Base-by-base conservation (phyloP, 2,113 vertebrate species). In the Alligator mississippiensis region DNA sequence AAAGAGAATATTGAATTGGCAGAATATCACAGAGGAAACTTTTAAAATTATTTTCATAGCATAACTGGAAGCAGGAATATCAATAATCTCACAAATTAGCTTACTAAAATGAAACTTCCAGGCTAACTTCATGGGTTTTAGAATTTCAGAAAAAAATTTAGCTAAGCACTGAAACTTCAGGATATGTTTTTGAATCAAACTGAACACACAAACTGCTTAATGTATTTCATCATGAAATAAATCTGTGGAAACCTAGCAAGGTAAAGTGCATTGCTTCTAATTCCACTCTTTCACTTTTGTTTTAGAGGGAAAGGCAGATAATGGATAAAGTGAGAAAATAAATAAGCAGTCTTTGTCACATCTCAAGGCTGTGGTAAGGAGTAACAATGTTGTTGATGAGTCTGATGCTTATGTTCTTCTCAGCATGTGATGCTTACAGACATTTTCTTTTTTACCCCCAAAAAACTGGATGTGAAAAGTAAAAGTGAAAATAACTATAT, bases 11-110 rank as follows among this genome's bases (percentile, higher is more conserved):
- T 3, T 24, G 85, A 81, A 24, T 2, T 74, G 30, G 4, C 25
- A 17, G 9, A 76, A 54, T 57, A 76, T 34, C 0, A 15, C 4
- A 72, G 0, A 85, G 55, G 11, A 27, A 30, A 1, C 2, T 62
- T 85, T 60, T 78, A 22, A 30, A 3, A 18, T 5, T 34, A 68
- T 75, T 54, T 72, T 72, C 24, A 30, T 72, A 34, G 38, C 70
- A 22, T 72, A 11, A 72, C 34, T 72, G 70, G 70, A 72, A 72
- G 68, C 21, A 38, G 34, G 38, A 72, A 72, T 38, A 75, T 8
- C 3, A 62, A 28, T 58, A 47, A 12, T 47, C 59, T 72, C 58
- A 57, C 2, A 77, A 58, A 75, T 22, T 55, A 85, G 64, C 5
- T 34, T n/a, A 30, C 66, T 8, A 13, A 24, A 58, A 1, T 84